Percentiles rank a stretch among this genome's conserved stretches.
phyloP scores from a whole-genome alignment of 2,888 invertebrate genomes.

The Alloplasta piceator region DNA sequence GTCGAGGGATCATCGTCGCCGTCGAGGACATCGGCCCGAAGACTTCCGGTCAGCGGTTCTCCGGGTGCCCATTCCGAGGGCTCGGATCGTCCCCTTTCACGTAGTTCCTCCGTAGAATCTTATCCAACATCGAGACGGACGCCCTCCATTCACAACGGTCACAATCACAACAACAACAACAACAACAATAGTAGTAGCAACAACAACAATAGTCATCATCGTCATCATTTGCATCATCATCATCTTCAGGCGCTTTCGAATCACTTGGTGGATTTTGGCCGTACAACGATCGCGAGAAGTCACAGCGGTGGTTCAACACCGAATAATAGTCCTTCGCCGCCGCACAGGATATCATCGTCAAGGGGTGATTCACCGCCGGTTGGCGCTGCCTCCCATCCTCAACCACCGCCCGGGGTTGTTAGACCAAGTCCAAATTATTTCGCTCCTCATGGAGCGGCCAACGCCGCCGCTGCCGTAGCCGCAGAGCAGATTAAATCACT shows the following conservation, averaged over 20 bases:
- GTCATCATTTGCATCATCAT: constrained; percentile 71
- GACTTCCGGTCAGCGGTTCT: constrained; percentile 77
- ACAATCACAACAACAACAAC: constrained; percentile 67
- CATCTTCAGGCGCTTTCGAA: constrained; percentile 72
- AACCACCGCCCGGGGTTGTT: constrained; percentile 84
- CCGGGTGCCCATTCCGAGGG: constrained; percentile 85
- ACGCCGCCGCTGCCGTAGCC: constrained; percentile 84
- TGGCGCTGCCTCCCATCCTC: constrained; percentile 84
- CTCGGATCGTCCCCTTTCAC: constrained; percentile 81
- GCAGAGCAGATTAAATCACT: constrained; percentile 82
- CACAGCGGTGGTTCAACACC: constrained; percentile 82
- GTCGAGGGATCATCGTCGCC: constrained; percentile 80
- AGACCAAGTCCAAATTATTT: constrained; percentile 85
- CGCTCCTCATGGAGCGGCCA: constrained; percentile 81
- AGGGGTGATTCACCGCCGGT: constrained; percentile 73
- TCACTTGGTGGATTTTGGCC: constrained; percentile 74
- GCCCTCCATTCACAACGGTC: constrained; percentile 83
- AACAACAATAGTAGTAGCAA: constrained; percentile 61
- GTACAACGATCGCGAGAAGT: constrained; percentile 76
- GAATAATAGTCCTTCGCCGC: constrained; percentile 81
- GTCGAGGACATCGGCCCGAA: constrained; percentile 72
- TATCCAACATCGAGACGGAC: constrained; percentile 80
- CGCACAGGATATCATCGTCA: constrained; percentile 77
- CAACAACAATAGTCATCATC: constrained; percentile 67
- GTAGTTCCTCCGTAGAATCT: constrained; percentile 81